Conservation (phyloP, 35 echinoderm and acorn worm species). For the Anneissia japonica region DNA sequence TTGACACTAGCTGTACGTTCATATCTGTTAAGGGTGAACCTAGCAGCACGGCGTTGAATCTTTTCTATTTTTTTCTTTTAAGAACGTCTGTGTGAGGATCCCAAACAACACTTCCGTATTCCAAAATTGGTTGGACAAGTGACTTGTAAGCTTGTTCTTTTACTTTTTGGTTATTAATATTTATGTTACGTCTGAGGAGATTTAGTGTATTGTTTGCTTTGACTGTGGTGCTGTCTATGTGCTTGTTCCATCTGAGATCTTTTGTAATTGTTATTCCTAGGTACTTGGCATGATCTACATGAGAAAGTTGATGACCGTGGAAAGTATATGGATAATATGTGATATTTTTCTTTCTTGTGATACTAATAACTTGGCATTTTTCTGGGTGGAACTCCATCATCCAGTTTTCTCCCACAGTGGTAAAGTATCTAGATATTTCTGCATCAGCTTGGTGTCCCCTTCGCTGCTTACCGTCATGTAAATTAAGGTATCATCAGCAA, state of each 20-base stretch:
- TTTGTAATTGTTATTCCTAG: neutral
- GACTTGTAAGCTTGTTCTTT: neutral
- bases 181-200: too few species aligned
- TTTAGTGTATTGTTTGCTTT: neutral
- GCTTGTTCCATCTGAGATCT: neutral
- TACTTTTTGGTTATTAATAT: neutral
- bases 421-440: too few species aligned
- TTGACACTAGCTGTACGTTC: too few species aligned
- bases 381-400: constrained; percentile 10
- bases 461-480: neutral
- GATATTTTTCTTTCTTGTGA: neutral
- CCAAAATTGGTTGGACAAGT: neutral
- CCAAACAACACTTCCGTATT: neutral
- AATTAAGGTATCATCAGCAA: too few species aligned
- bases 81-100: neutral
- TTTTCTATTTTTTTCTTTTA: neutral
- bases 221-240: neutral
- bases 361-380: constrained; percentile 2
- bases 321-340: neutral
- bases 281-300: neutral
- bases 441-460: neutral
- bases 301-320: neutral
- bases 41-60: neutral
- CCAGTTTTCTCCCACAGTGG: too few species aligned
- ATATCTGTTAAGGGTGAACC: too few species aligned